Evolutionary conservation across 2,113 vertebrate species (phyloP).

Genomic region (Megaceryle maxima): DNA sequence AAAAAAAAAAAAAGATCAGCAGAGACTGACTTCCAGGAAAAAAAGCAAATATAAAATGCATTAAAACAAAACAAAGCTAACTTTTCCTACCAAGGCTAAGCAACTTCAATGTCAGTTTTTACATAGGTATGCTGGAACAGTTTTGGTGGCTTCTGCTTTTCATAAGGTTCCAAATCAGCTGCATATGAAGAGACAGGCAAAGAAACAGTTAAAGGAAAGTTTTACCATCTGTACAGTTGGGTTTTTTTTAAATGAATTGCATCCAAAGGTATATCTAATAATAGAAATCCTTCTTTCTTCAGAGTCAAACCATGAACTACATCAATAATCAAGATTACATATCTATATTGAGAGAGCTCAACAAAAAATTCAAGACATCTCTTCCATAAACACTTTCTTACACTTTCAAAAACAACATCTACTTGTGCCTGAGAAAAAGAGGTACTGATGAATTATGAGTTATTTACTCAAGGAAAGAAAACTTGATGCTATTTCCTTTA

Average conservation of each 20-base stretch:
- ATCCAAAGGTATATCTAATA: not conserved
- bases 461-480: constrained; percentile 21
- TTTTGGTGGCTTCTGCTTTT: not conserved
- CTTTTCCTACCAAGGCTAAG: not conserved
- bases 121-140: not conserved
- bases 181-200: rapidly evolving
- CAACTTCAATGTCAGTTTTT: not conserved
- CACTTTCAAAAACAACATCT: constrained; percentile 12
- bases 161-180: not conserved
- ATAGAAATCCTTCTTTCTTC: constrained; percentile 3
- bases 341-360: not conserved
- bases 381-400: constrained; percentile 25
- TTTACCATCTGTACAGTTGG: not conserved
- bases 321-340: not conserved
- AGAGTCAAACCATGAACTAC: not conserved
- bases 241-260: not conserved
- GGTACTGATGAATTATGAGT: not conserved
- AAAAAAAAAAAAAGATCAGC: not conserved
- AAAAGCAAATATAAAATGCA: not conserved
- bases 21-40: not conserved
- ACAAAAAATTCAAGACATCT: constrained; percentile 31
- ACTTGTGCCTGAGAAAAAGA: not conserved
- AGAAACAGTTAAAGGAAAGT: not conserved
- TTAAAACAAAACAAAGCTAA: not conserved
- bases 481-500: not conserved